Base-by-base conservation (phyloP, 2,113 vertebrate species). In the Sphaerodactylus townsendi region DNA sequence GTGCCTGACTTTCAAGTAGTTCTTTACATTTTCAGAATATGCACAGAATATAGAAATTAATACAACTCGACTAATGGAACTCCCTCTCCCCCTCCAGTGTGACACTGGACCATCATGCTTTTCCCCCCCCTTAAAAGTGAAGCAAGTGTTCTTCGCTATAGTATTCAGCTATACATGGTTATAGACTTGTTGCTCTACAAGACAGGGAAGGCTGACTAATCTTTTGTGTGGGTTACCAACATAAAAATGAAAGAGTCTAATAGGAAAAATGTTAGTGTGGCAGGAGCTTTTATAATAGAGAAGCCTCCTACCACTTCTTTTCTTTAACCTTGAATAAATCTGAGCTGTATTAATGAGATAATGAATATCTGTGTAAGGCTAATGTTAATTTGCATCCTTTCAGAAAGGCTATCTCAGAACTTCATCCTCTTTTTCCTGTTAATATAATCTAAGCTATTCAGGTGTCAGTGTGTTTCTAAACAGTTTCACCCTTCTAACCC, bases 1-100 rank as follows among this genome's bases (percentile, higher is more conserved):
- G 23, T 83, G 83, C 82, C 85, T 89, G 87, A 21, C 23, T 87
- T 8, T 92, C 81, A 9, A 21, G 30, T 37, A 62, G 21, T 8
- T 77, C 50, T 87, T 81, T 82, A 5, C 1, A 3, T 84, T 87
- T 85, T 73, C 13, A 35, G 76, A 75, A 85, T 70, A 81, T 69
- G 44, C 44, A 5, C 53, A 59, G 10, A 39, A 2, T 23, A 73
- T 28, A 75, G 3, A 88, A 86, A 74, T n/a, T 73, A 77, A 72
- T 72, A 81, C 25, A 71, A 71, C 48, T 83, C 15, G 15, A 84
- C 48, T 39, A 87, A 44, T 5, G 5, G 30, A 69, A 83, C 82
- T 65, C 41, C 41, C 69, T 89, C 1, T 14, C 0, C 50, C 50
- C 14, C 48, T 10, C 10, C 48, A 13, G 0, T 82, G 48, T 76